phyloP scores from a whole-genome alignment of 2,113 vertebrate genomes.

The Psettodes erumei region DNA sequence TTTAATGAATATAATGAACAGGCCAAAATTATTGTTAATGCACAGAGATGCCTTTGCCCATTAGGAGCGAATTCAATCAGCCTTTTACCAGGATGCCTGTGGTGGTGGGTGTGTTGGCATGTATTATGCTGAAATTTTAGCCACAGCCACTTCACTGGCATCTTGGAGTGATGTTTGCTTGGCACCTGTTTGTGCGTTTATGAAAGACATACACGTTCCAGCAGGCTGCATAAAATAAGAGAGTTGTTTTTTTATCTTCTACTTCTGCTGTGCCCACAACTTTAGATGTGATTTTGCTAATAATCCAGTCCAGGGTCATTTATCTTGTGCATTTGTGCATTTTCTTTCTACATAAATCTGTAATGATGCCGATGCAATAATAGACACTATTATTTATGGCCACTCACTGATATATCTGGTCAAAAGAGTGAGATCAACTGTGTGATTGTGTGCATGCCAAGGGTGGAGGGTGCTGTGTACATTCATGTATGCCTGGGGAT shows the following conservation, averaged over 20 bases:
- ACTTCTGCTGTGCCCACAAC: neutral
- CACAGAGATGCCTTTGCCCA: neutral
- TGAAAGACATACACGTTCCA: conserved; percentile 17
- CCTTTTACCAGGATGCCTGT: conserved; percentile 13
- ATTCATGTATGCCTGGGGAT: conserved; percentile 27
- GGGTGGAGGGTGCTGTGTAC: neutral
- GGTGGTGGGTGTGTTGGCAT: conserved; percentile 35
- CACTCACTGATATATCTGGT: neutral
- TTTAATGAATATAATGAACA: neutral
- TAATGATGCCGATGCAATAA: neutral
- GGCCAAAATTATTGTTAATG: neutral
- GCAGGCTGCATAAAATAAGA: conserved; percentile 6
- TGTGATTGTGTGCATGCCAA: neutral
- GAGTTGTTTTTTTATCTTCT: neutral
- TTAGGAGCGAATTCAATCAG: conserved; percentile 11
- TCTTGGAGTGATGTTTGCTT: neutral
- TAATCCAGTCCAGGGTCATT: neutral
- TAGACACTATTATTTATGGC: neutral
- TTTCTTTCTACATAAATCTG: neutral
- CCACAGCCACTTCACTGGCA: conserved; percentile 27
- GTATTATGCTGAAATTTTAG: neutral
- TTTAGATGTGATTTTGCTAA: neutral
- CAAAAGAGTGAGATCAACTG: neutral
- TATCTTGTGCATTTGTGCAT: neutral
- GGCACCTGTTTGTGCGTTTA: conserved; percentile 5